Base-by-base conservation (phyloP, 92 coral and sea anemone genomes). In the Porites cylindrica region DNA sequence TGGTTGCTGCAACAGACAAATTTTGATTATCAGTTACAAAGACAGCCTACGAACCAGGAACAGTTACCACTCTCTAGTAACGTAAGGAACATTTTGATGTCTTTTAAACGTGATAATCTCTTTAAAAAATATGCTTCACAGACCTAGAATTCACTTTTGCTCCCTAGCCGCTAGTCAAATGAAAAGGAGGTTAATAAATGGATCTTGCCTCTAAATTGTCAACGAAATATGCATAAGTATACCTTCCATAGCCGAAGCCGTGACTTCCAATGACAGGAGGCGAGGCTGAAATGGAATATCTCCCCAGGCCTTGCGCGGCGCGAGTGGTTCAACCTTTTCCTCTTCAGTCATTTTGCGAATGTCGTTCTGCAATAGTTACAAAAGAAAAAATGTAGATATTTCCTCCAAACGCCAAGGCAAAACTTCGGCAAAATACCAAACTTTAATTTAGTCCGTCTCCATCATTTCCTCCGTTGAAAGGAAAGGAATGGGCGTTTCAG, bases 161-260 rank as follows among this genome's bases (percentile, higher is more conserved):
- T 38, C 47, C 7, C 7, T 38, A 38, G 47, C 47, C 47, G 6
- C 47, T 4, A 38, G 47, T 0, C 47, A 0, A 3, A 4, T 38
- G 7, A 38, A 38, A 4, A 38, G 47, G 4, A 38, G 47, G 7
- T 0, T 38, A 38, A 38, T 38, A 38, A 38, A 38, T 38, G 47
- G 7, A 38, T 38, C 47, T 1, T 38, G 7, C 0, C 47, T 38
- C 7, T 38, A 38, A 38, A 7, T 38, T 38, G 7, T 38, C 47
- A 38, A 38, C 5, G 47, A 38, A 38, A 38, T 38, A 38, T 38
- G 4, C 61, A 4, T 56, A 0, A 10, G 17, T 66, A 47, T 83
- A 97, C 99, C 99, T 91, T 97, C 99, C 99, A 97, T 97, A 14
- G 96, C 98, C 16, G 99, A 97, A 3, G 99, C 94, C 14, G 99